These are phyloP conservation scores for Augochlora pura DNA, from an alignment of 1,140 invertebrate species.

Conservation along the genomic window DNA sequence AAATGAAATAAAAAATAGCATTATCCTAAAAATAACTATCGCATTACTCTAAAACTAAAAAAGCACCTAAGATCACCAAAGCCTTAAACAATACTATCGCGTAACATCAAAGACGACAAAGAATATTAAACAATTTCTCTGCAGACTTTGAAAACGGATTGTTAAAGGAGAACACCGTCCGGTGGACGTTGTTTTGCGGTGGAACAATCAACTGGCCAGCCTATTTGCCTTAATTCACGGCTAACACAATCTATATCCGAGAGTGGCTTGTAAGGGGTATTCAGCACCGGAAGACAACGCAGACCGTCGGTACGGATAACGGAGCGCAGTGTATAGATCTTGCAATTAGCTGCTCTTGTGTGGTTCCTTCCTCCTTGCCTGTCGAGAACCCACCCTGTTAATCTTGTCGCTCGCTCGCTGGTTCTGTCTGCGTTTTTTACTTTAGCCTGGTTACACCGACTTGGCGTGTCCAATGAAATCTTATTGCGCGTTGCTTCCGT, in stretches of 20 bases:
- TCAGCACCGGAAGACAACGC: constrained; percentile 52
- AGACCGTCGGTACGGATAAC: constrained; percentile 44
- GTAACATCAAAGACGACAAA: too few species aligned
- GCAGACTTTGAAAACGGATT: too few species aligned
- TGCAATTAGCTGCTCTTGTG: constrained; percentile 62
- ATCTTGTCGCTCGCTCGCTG: constrained; percentile 45
- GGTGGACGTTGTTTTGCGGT: not conserved
- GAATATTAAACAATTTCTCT: too few species aligned
- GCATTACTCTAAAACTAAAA: too few species aligned
- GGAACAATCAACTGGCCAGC: constrained; percentile 22
- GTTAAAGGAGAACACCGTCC: not conserved
- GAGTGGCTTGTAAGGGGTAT: constrained; percentile 58
- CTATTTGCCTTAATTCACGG: constrained; percentile 54
- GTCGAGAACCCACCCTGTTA: constrained; percentile 40
- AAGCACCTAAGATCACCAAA: too few species aligned
- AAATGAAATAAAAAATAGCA: too few species aligned
- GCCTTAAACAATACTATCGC: too few species aligned
- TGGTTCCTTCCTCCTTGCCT: constrained; percentile 56
- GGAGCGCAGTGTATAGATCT: constrained; percentile 52
- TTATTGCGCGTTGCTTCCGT: not conserved
- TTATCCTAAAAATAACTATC: too few species aligned
- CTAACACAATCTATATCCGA: constrained; percentile 49
- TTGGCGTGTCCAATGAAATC: not conserved
- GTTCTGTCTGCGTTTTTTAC: constrained; percentile 10
- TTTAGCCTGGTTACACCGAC: too few species aligned